Base-by-base conservation (phyloP, 2,113 vertebrate genomes). In the Anas platyrhynchos region DNA sequence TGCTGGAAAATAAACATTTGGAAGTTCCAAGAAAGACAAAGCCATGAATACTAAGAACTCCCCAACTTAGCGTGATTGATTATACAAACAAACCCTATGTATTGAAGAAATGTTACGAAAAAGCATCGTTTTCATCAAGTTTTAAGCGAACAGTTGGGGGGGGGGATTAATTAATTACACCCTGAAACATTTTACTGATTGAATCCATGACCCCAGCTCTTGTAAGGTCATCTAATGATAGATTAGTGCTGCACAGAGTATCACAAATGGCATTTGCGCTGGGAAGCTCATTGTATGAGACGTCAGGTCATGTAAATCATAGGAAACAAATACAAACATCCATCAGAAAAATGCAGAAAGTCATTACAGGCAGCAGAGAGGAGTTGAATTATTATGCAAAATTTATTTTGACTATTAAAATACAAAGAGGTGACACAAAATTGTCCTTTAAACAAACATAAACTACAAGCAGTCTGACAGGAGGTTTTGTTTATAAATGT, bases 271-370 rank as follows among this genome's bases (percentile, higher is more conserved):
- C 92, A 93, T 94, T 97, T 94, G 95, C 29, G 4, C 93, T 67
- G 83, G 92, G 76, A 95, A 98, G 97, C 97, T 98, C 97, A 98
- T 98, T 98, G 98, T 90, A 93, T 78, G 96, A 97, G 97, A 96
- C 97, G 94, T 96, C 97, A 97, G 97, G 95, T 36, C 88, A 98
- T 94, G 97, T 98, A 98, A 98, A 98, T 98, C 97, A 98, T 93
- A 96, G 85, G 94, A 95, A 97, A 97, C 97, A 96, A 98, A 98
- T 95, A 95, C 89, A 97, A 95, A 88, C 95, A 95, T 96, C 94
- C 91, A 93, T 95, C 91, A 94, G 91, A 94, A 93, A 96, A 93
- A 97, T 95, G 43, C 86, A 97, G 93, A 94, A 88, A 91, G 84
- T 96, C 96, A 97, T 98, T 97, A 97, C 91, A 97, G 95, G 96